Base-by-base conservation (phyloP, 2,113 vertebrate genomes). In the Camelus bactrianus region DNA sequence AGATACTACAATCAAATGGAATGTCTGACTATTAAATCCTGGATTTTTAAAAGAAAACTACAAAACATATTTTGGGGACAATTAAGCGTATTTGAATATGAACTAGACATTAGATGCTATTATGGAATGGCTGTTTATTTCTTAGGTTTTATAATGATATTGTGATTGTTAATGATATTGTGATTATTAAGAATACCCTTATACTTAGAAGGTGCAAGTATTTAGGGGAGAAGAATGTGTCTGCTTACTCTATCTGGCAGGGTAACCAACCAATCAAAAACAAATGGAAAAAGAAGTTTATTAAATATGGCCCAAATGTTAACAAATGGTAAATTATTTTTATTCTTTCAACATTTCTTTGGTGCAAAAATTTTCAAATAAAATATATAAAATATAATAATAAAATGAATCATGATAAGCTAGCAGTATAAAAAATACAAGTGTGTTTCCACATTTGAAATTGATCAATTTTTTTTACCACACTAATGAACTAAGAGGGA, bases 381-480 rank as follows among this genome's bases (percentile, higher is more conserved):
- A 54, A 54, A 60, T 28, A 50, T 6, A 35, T 30, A 52, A 85
- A 54, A 65, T 73, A 28, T 60, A 80, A 56, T 54, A 65, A 65
- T 22, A 81, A 58, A 80, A n/a, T 9, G 9, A 11, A 70, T 48
- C 76, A 70, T 50, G 26, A 46, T 64, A 81, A 62, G 26, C 19
- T 88, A 64, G 20, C 46, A 94, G 20, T n/a, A 73, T 48, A 67
- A 94, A 89, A 94, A 67, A 28, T 46, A 64, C 20, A 73, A 83
- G 8, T 4, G 1, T 35, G 35, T 76, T 67, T 67, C 30, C 38
- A 58, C 24, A 60, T 76, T 76, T 67, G 32, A 58, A 90, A 84
- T 67, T 32, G 30, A 83, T 88, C 73, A 64, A 67, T 75, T 22
- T 92, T 12, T 69, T 91, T 69, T 19, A 76, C 24, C 14, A 65